These are phyloP conservation scores for Drosophila atripex DNA, from an alignment of 2,888 invertebrate species.

Conservation along the genomic window DNA sequence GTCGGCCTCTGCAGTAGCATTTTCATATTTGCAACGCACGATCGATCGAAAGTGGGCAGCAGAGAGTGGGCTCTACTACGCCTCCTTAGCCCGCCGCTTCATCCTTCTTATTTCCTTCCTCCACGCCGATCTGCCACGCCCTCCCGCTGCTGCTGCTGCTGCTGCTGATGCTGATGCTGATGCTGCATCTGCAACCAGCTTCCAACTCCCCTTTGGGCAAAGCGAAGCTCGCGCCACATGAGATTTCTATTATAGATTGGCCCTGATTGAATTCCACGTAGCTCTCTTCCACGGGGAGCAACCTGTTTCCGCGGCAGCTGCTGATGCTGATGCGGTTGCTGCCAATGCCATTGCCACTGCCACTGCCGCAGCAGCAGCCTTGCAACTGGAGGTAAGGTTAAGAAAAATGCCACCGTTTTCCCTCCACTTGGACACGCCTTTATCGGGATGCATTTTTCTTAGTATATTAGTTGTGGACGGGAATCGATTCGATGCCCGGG, in stretches of 20 bases:
- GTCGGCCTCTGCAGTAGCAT: conserved; percentile 62
- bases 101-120: conserved; percentile 45
- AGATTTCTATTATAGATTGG: conserved; percentile 81
- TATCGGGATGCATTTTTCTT: conserved; percentile 31
- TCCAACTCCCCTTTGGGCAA: conserved; percentile 38
- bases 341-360: no score
- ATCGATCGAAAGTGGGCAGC: conserved; percentile 75
- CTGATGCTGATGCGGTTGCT: conserved; percentile 8
- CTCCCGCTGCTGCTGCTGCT: conserved; percentile 35
- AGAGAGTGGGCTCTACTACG: conserved; percentile 45
- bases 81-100: conserved; percentile 7
- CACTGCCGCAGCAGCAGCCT: conserved; percentile 14
- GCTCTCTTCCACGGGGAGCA: conserved; percentile 46
- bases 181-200: neutral
- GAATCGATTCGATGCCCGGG: conserved; percentile 63
- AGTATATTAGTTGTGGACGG: conserved; percentile 16
- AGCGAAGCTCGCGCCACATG: conserved; percentile 66
- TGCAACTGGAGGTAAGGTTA: conserved; percentile 17
- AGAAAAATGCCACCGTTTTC: conserved; percentile 6
- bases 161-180: conserved; percentile 22
- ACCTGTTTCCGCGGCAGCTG: conserved; percentile 51
- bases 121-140: conserved; percentile 44
- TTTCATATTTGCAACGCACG: conserved; percentile 78
- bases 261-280: conserved; percentile 78
- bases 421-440: conserved; percentile 48